Conservation (phyloP, 2,797 vertebrate genomes). For the Nannoperca australis region DNA sequence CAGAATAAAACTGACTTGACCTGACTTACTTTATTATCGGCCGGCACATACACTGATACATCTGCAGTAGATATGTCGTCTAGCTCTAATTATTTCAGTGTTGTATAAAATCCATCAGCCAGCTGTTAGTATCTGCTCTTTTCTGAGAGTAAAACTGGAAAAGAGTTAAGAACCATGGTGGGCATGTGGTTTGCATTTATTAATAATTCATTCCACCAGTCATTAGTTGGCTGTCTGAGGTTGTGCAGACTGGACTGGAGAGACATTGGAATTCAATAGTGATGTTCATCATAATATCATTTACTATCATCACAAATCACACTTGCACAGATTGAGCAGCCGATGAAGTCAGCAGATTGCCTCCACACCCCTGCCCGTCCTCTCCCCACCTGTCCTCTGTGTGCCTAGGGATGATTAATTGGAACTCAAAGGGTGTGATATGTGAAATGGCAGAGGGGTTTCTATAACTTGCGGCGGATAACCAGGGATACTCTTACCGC, state of each 20-base stretch:
- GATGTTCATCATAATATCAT: slow-evolving; percentile 15
- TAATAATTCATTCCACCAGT: slow-evolving; percentile 9
- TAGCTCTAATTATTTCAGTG: too few relatives aligned
- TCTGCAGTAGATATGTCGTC: neutral
- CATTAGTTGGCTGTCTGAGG: neutral
- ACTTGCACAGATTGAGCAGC: slow-evolving; percentile 32
- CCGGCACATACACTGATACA: neutral
- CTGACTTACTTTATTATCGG: too few relatives aligned
- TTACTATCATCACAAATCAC: slow-evolving; percentile 37
- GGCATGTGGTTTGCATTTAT: slow-evolving; percentile 15
- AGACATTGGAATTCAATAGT: slow-evolving; percentile 11
- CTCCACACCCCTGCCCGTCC: neutral
- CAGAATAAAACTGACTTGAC: neutral
- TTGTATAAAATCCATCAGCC: slow-evolving; percentile 8
- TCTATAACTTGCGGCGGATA: slow-evolving; percentile 36
- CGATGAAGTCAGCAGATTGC: slow-evolving; percentile 42
- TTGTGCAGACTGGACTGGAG: neutral
- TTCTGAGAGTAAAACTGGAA: slow-evolving; percentile 2
- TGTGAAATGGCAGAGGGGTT: slow-evolving; percentile 55
- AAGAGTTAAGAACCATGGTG: neutral
- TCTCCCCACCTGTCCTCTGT: neutral
- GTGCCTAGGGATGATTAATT: slow-evolving; percentile 53
- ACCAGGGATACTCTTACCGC: slow-evolving; percentile 67
- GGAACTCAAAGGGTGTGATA: slow-evolving; percentile 55
- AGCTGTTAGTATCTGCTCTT: neutral